These are phyloP conservation scores for Etheostoma nigrum DNA, from an alignment of 2,797 vertebrate genomes.

Conservation along the genomic window DNA sequence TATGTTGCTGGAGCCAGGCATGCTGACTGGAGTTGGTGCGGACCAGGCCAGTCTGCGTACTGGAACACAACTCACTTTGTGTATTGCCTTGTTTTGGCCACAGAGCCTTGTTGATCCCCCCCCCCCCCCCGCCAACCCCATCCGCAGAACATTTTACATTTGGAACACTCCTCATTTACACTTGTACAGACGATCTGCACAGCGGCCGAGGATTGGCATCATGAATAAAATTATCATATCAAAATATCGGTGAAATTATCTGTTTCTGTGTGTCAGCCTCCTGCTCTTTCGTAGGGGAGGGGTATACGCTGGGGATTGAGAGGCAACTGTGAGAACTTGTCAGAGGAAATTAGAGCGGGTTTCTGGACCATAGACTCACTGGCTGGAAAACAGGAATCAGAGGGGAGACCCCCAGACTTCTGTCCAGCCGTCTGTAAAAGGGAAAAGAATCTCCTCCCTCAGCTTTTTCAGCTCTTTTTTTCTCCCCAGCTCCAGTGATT, in stretches of 20 bases:
- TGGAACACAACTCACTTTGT: conserved; percentile 70
- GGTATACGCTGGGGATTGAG: conserved; percentile 65
- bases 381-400: conserved; percentile 66
- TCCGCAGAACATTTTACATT: conserved; percentile 74
- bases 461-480: conserved; percentile 20
- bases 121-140: conserved; percentile 38
- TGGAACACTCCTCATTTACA: conserved; percentile 70
- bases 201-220: conserved; percentile 63
- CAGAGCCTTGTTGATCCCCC: conserved; percentile 44
- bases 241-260: conserved; percentile 69
- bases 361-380: conserved; percentile 63
- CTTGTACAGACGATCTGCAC: conserved; percentile 63
- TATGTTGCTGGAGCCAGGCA: conserved; percentile 69
- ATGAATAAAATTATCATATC: conserved; percentile 77
- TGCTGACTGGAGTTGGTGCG: conserved; percentile 61
- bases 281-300: conserved; percentile 8
- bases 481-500: conserved; percentile 41
- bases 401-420: conserved; percentile 58
- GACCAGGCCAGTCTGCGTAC: conserved; percentile 63
- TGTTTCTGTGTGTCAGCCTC: conserved; percentile 37
- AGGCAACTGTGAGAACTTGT: conserved; percentile 75
- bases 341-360: conserved; percentile 68
- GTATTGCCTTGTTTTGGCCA: conserved; percentile 68
- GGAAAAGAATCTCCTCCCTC: conserved; percentile 43
- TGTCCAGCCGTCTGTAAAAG: conserved; percentile 55